Conservation (phyloP, 1,140 invertebrate species). For the Drosophila truncata region DNA sequence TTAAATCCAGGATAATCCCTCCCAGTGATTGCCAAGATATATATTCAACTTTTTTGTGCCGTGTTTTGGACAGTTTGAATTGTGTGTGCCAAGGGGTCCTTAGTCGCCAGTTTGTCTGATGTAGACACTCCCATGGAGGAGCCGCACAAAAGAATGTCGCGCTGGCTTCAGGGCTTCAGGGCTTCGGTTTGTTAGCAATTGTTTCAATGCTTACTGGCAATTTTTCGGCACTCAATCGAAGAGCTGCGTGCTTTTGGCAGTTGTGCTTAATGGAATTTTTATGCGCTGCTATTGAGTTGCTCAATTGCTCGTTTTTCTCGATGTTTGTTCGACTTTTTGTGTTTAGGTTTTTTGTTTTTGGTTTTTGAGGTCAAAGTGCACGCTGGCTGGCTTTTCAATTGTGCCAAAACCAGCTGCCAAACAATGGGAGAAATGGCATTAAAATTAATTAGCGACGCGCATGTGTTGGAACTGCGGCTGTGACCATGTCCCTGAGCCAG, state of each 20-base stretch:
- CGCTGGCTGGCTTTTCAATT: constrained; percentile 48
- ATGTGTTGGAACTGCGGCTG: constrained; percentile 49
- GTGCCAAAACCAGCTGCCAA: constrained; percentile 33
- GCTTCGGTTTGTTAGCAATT: constrained; percentile 40
- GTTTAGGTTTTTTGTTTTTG: not conserved
- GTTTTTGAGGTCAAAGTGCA: constrained; percentile 78
- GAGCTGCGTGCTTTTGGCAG: constrained; percentile 72
- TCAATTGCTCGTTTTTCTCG: constrained; percentile 56
- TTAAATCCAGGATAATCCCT: not conserved
- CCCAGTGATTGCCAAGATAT: not conserved
- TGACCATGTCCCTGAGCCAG: constrained; percentile 74
- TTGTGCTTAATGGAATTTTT: constrained; percentile 77
- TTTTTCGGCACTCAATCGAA: constrained; percentile 62
- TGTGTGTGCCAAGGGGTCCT: constrained; percentile 56
- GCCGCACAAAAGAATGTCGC: constrained; percentile 41
- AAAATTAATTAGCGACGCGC: constrained; percentile 77
- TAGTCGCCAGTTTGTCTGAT: constrained; percentile 75
- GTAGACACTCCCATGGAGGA: constrained; percentile 45
- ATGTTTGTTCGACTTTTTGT: constrained; percentile 33
- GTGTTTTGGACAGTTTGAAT: constrained; percentile 26
- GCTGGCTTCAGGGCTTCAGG: constrained; percentile 6
- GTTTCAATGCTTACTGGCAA: constrained; percentile 60
- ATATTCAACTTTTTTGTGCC: constrained; percentile 19
- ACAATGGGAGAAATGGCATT: constrained; percentile 64
- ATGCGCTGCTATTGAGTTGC: constrained; percentile 64